Conservation (phyloP, 53 echinoderm and acorn worm genomes). For the Zoroaster sp. region DNA sequence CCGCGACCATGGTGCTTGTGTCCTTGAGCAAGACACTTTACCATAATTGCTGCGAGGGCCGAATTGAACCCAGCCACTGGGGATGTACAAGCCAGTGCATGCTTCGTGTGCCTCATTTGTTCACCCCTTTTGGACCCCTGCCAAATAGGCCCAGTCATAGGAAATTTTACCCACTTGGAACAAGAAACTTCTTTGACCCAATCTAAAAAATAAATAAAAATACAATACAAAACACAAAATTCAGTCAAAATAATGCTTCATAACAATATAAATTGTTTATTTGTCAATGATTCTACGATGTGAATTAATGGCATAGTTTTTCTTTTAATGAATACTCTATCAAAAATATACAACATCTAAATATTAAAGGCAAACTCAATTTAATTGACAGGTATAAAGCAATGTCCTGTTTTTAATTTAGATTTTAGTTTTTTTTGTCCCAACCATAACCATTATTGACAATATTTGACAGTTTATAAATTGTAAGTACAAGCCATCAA, state of each 20-base stretch:
- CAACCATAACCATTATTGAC: not conserved
- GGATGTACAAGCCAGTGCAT: too few species aligned
- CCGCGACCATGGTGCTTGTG: too few species aligned
- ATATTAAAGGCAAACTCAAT: constrained; percentile 1
- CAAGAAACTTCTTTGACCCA: too few species aligned
- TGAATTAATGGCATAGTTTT: not conserved
- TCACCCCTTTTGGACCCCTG: too few species aligned
- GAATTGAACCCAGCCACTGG: too few species aligned
- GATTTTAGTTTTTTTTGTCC: not conserved
- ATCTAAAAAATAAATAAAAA: not conserved
- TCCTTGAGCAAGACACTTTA: too few species aligned
- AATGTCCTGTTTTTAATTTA: not conserved
- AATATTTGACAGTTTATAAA: too few species aligned
- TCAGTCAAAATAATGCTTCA: not conserved
- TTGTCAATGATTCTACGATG: constrained; percentile 29
- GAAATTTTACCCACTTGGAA: too few species aligned
- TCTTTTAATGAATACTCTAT: not conserved
- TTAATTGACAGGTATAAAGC: not conserved
- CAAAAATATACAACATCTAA: constrained; percentile 35
- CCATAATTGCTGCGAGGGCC: too few species aligned
- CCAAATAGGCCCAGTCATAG: too few species aligned
- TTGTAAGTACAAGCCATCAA: too few species aligned
- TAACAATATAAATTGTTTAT: not conserved
- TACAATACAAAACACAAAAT: not conserved
- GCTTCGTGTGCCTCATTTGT: too few species aligned